A percentile compares a stretch with the other conserved stretches of the same genome.
Evolutionary conservation across 2,797 vertebrate genomes (phyloP).

Genomic region (Helostoma temminkii): DNA sequence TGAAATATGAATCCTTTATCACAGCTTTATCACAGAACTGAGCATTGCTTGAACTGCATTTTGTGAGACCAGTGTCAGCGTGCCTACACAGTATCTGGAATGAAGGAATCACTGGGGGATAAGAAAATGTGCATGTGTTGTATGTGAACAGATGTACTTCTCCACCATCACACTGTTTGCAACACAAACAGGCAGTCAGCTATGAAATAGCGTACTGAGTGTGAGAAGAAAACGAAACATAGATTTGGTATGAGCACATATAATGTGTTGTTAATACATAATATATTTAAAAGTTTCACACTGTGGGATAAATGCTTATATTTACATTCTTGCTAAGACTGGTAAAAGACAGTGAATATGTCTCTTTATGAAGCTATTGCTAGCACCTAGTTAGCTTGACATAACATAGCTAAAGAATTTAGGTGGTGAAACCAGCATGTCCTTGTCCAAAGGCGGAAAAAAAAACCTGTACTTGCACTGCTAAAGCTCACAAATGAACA

Average conservation of each 20-base stretch:
- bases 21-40: slow-evolving; percentile 31
- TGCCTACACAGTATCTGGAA: slow-evolving; percentile 12
- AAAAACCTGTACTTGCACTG: no score
- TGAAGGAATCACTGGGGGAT: slow-evolving; percentile 31
- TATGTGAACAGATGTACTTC: slow-evolving; percentile 20
- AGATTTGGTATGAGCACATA: neutral
- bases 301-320: no score
- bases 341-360: no score
- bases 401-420: no score
- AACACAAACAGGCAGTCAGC: slow-evolving; percentile 14
- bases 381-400: no score
- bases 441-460: no score
- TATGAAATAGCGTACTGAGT: slow-evolving; percentile 30
- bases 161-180: slow-evolving; percentile 23
- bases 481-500: no score
- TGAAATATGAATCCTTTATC: slow-evolving; percentile 59
- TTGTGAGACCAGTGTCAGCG: slow-evolving; percentile 25
- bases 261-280: no score
- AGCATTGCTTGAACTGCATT: slow-evolving; percentile 33
- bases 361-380: no score
- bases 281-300: no score
- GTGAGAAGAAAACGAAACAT: slow-evolving; percentile 8
- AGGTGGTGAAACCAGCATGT: no score
- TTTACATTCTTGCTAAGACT: no score
- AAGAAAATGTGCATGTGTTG: slow-evolving; percentile 30